A percentile compares a stretch with the other conserved stretches of the same genome.
These are phyloP conservation scores for Scolopax mira DNA, from an alignment of 2,113 vertebrate species.

Conservation along the genomic window DNA sequence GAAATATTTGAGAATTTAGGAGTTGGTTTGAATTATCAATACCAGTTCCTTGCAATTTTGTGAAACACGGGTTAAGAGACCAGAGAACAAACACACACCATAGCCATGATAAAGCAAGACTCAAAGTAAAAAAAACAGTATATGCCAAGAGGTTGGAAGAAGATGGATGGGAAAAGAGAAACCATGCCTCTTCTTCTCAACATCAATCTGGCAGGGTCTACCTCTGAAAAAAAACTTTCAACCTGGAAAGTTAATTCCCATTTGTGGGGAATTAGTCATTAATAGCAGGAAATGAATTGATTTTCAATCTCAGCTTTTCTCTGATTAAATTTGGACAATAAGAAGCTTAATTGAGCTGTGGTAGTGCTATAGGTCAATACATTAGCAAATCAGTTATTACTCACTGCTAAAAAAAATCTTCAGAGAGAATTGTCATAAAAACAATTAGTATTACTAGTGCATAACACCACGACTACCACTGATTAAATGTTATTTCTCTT, in stretches of 20 bases:
- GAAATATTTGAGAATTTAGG: neutral
- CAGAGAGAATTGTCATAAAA: slow-evolving; percentile 5
- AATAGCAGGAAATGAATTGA: slow-evolving; percentile 69
- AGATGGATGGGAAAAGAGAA: neutral
- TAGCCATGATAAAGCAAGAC: neutral
- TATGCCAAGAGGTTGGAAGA: neutral
- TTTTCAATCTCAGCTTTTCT: slow-evolving; percentile 67
- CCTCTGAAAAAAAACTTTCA: slow-evolving; percentile 14
- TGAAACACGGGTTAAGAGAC: neutral
- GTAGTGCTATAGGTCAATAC: slow-evolving; percentile 26
- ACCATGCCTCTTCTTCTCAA: neutral
- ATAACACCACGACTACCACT: neutral
- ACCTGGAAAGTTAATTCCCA: slow-evolving; percentile 35
- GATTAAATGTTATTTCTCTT: slow-evolving; percentile 16
- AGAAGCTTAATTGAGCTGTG: slow-evolving; percentile 39
- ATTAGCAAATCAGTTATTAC: slow-evolving; percentile 17
- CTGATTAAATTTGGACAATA: slow-evolving; percentile 70
- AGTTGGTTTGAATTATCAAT: neutral
- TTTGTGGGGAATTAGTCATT: slow-evolving; percentile 56
- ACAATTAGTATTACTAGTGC: slow-evolving; percentile 36
- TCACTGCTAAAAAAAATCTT: neutral
- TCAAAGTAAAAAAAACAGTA: neutral
- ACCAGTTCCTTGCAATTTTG: neutral
- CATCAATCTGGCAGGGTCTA: neutral
- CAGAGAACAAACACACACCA: neutral